Evolutionary conservation across 2,113 vertebrate species (phyloP).

Genomic region (Zapornia atra): DNA sequence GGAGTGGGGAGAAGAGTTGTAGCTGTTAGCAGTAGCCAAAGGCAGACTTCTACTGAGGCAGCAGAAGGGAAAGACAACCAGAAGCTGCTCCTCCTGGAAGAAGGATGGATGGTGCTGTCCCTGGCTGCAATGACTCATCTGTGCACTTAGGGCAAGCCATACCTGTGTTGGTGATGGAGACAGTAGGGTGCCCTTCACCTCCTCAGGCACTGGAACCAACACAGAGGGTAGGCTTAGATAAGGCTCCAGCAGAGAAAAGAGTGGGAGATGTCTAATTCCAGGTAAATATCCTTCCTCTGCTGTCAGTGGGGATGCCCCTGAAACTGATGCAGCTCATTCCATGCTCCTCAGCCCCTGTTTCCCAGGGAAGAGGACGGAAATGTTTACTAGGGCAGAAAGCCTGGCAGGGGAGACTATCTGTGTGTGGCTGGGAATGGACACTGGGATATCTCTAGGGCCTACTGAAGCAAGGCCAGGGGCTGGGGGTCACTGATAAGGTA

Average conservation of each 20-base stretch:
- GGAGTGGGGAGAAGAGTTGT: neutral
- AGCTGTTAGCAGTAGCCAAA: neutral
- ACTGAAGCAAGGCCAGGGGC: slow-evolving; percentile 25
- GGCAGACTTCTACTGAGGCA: neutral
- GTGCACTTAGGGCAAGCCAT: neutral
- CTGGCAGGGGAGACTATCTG: neutral
- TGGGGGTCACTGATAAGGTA: slow-evolving; percentile 64
- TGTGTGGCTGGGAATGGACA: slow-evolving; percentile 53
- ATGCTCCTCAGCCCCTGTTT: neutral
- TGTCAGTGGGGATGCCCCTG: neutral
- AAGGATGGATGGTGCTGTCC: neutral
- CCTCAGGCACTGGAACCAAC: neutral
- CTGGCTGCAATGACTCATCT: neutral
- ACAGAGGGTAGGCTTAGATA: neutral
- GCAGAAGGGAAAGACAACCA: neutral
- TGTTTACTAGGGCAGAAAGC: slow-evolving; percentile 11
- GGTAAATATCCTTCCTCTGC: neutral
- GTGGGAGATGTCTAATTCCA: neutral
- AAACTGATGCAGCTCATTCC: neutral
- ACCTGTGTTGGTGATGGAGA: neutral
- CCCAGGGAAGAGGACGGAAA: neutral
- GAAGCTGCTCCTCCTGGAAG: neutral
- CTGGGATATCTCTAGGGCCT: slow-evolving; percentile 2
- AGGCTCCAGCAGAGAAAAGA: neutral
- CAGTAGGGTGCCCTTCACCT: neutral